These are phyloP conservation scores for Elysia chlorotica DNA, from an alignment of 1,140 invertebrate species.

Conservation along the genomic window DNA sequence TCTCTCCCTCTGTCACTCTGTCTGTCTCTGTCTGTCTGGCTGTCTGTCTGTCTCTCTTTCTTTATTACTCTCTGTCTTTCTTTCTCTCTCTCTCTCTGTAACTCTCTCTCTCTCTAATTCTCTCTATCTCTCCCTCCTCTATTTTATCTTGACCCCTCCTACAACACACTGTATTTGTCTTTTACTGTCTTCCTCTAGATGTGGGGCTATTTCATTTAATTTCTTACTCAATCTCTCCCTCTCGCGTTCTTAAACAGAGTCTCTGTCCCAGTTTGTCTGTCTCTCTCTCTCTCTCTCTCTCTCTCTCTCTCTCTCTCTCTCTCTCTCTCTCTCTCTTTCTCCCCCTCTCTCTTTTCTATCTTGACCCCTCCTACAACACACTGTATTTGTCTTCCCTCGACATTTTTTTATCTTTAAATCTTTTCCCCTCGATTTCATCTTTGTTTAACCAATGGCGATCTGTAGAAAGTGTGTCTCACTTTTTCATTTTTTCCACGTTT, in stretches of 20 bases:
- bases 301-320: not conserved
- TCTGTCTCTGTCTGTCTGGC: too few species aligned
- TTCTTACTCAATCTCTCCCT: too few species aligned
- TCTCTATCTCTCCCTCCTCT: not conserved
- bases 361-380: too few species aligned
- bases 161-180: not conserved
- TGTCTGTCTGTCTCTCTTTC: too few species aligned
- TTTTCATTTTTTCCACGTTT: not conserved
- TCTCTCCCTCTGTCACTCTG: too few species aligned
- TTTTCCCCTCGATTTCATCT: not conserved
- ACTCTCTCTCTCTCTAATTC: not conserved
- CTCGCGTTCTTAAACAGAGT: not conserved
- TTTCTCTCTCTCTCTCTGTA: not conserved
- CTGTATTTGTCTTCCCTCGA: not conserved
- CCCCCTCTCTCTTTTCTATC: slow-evolving; percentile 4
- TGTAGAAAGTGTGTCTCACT: not conserved
- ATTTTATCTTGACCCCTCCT: too few species aligned
- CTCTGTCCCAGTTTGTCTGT: not conserved
- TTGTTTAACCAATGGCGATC: not conserved
- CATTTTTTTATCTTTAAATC: not conserved
- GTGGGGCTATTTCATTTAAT: too few species aligned
- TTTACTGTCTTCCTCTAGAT: too few species aligned
- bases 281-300: not conserved
- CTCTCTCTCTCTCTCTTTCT: not conserved
- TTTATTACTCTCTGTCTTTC: not conserved